Evolutionary conservation across 30 jellyfish, hydroid and myxozoan genomes (phyloP).

Genomic region (Turritopsis rubra): DNA sequence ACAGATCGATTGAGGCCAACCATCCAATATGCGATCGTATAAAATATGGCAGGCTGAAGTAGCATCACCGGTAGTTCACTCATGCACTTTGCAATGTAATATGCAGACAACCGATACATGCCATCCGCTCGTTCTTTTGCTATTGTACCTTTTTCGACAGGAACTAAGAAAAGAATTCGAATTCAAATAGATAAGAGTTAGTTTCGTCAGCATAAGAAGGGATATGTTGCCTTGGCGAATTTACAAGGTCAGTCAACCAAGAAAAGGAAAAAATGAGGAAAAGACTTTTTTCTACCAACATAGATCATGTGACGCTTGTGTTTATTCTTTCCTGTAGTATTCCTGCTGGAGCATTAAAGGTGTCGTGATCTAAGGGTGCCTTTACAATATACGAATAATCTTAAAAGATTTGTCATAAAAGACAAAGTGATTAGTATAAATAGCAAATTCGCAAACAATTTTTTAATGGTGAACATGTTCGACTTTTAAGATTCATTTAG

Average conservation of each 20-base stretch:
- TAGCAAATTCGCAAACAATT: too few relatives aligned
- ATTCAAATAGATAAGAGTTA: too few relatives aligned
- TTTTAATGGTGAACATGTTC: too few relatives aligned
- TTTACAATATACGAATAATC: too few relatives aligned
- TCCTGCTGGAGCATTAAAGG: too few relatives aligned
- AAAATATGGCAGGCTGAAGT: conserved; percentile 40
- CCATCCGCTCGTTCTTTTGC: conserved; percentile 65
- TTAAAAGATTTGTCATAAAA: too few relatives aligned
- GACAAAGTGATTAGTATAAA: too few relatives aligned
- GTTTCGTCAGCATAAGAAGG: neutral
- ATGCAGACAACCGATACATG: conserved; percentile 63
- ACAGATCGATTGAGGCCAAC: conserved; percentile 55
- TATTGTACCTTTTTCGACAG: conserved; percentile 40
- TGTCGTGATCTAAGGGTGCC: too few relatives aligned
- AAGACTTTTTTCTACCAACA: too few relatives aligned
- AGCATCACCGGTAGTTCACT: conserved; percentile 41
- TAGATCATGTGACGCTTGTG: too few relatives aligned
- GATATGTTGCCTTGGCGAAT: neutral
- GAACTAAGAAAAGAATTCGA: conserved; percentile 23
- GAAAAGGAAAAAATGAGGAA: neutral
- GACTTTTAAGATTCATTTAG: too few relatives aligned
- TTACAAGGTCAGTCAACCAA: neutral
- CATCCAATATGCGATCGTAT: conserved; percentile 54
- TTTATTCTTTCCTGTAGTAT: too few relatives aligned
- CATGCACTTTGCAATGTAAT: conserved; percentile 41